phyloP scores from a whole-genome alignment of 2,797 vertebrate genomes.

The Anguilla obscura region DNA sequence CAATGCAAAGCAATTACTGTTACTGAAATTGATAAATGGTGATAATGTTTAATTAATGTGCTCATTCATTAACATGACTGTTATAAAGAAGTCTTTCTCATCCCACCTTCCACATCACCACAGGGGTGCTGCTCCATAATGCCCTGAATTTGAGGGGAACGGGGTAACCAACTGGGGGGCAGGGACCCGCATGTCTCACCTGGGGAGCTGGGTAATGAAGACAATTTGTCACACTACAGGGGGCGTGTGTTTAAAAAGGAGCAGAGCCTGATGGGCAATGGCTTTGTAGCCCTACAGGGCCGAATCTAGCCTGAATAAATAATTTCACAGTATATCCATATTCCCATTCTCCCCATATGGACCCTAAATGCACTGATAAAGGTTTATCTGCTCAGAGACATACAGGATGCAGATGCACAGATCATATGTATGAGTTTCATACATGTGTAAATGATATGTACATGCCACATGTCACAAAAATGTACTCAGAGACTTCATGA shows the following conservation, averaged over 20 bases:
- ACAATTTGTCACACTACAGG: not conserved
- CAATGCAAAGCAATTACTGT: not conserved
- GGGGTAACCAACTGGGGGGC: not conserved
- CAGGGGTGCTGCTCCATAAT: not conserved
- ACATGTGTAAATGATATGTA: not conserved
- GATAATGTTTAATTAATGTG: not conserved
- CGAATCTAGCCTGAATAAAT: not conserved
- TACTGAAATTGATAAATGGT: not conserved
- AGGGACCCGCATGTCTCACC: not conserved
- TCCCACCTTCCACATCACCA: not conserved
- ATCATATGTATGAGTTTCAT: not conserved
- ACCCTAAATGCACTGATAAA: not conserved
- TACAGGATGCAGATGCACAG: not conserved
- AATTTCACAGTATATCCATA: not conserved
- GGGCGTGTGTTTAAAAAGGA: not conserved
- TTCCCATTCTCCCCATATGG: not conserved
- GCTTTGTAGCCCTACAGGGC: not conserved
- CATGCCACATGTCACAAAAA: not conserved
- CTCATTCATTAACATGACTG: not conserved
- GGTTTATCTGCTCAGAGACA: not conserved
- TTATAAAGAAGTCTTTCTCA: not conserved
- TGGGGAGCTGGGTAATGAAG: not conserved
- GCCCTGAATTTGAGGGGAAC: not conserved
- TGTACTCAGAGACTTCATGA: not conserved
- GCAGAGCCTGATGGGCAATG: slow-evolving; percentile 3